A percentile compares a stretch with the other conserved stretches of the same genome.
Conservation (phyloP, 2,888 invertebrate genomes). For the Leptinotarsa juncta region DNA sequence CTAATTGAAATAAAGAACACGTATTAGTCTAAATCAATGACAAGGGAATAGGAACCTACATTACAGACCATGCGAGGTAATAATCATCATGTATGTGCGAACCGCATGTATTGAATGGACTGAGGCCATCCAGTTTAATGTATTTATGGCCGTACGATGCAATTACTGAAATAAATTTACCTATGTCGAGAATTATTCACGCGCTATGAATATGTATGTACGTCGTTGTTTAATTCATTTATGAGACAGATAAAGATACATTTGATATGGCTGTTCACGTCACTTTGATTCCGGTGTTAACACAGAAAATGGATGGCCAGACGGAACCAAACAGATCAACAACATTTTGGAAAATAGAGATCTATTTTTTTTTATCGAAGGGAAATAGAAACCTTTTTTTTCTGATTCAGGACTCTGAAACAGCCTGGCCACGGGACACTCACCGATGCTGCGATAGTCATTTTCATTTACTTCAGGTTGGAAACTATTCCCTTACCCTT, state of each 20-base stretch:
- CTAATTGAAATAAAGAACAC: conserved; percentile 30
- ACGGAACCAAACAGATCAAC: too few relatives aligned
- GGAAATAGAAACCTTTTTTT: too few relatives aligned
- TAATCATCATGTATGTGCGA: conserved; percentile 25
- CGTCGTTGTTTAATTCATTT: conserved; percentile 23
- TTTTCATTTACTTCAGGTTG: too few relatives aligned
- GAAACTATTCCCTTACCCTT: too few relatives aligned
- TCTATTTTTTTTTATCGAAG: too few relatives aligned
- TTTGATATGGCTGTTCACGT: background rate
- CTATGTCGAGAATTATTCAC: conserved; percentile 38
- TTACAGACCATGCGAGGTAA: conserved; percentile 15
- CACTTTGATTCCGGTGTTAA: background rate
- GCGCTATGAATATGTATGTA: conserved; percentile 27
- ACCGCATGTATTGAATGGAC: conserved; percentile 21
- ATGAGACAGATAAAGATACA: conserved; percentile 10
- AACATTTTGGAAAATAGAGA: too few relatives aligned
- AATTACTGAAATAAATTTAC: conserved; percentile 46
- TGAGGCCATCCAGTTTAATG: conserved; percentile 41
- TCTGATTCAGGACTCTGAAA: too few relatives aligned
- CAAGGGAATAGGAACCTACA: conserved; percentile 16
- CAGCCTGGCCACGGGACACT: too few relatives aligned
- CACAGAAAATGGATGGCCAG: too few relatives aligned
- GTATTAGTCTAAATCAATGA: conserved; percentile 25
- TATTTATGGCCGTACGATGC: conserved; percentile 44
- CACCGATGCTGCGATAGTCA: too few relatives aligned